A percentile compares a stretch with the other conserved stretches of the same genome.
phyloP scores from a whole-genome alignment of 2,888 invertebrate species.

The Coelogynopora nodosa region DNA sequence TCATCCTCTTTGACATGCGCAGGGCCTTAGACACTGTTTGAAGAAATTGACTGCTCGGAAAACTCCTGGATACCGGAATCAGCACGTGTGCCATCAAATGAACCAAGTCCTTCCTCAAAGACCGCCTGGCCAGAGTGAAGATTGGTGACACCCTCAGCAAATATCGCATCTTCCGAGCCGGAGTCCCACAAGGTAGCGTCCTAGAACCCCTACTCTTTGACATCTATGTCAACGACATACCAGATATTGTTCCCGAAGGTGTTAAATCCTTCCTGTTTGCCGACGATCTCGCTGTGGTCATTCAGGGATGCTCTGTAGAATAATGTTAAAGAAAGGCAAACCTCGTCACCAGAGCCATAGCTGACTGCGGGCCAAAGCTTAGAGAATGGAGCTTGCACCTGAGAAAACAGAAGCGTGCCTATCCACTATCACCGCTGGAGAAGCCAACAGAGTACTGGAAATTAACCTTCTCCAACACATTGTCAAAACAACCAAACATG shows the following conservation, averaged over 20 bases:
- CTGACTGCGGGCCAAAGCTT: neutral
- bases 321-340: neutral
- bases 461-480: neutral
- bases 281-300: neutral
- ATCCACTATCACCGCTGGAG: conserved; percentile 26
- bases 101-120: neutral
- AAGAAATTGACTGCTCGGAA: neutral
- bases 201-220: neutral
- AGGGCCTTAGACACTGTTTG: neutral
- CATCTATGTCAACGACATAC: neutral
- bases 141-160: neutral
- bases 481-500: no score
- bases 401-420: neutral
- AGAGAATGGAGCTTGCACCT: neutral
- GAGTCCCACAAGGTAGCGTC: neutral
- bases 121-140: neutral
- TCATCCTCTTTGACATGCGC: neutral
- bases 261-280: neutral
- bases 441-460: conserved; percentile 3
- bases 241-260: neutral
- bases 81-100: neutral
- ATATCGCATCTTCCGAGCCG: neutral
- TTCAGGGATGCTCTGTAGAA: neutral
- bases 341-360: neutral
- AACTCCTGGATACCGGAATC: neutral